Conservation (phyloP, 2,797 vertebrate genomes). For the Dromococcyx pavoninus region DNA sequence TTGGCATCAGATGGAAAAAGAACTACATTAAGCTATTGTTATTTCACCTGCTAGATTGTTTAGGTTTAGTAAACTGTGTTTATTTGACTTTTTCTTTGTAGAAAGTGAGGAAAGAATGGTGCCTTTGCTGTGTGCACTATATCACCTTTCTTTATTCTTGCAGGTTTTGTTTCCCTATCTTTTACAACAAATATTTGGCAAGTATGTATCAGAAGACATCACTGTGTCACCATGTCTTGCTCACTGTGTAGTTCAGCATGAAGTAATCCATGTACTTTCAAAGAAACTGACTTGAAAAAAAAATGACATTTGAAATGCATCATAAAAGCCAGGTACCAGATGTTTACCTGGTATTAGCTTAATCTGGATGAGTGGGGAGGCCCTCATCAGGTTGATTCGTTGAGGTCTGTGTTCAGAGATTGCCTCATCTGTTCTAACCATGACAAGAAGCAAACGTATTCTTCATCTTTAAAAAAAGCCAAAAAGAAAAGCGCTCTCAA, state of each 20-base stretch:
- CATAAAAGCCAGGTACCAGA: not conserved
- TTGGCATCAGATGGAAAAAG: not conserved
- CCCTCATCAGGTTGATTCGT: not conserved
- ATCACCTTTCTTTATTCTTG: not conserved
- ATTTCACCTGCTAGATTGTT: not conserved
- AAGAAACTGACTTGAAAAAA: not conserved
- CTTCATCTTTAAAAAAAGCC: not conserved
- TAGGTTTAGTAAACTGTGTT: not conserved
- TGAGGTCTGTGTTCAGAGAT: not conserved
- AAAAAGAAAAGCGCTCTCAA: not conserved
- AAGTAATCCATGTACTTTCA: not conserved
- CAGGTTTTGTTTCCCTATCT: not conserved
- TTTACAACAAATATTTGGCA: not conserved
- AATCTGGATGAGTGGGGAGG: not conserved
- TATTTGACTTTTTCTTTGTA: not conserved
- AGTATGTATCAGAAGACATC: not conserved
- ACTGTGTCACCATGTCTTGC: not conserved
- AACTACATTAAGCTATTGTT: fast-evolving
- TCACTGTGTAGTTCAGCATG: not conserved
- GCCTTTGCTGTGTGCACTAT: not conserved
- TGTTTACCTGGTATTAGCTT: not conserved
- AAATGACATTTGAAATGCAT: too few relatives aligned
- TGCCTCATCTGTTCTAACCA: fast-evolving
- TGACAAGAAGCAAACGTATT: not conserved
- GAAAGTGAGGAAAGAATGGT: not conserved